These are phyloP conservation scores for Mustela lutreola DNA, from an alignment of 2,113 vertebrate genomes.

Conservation along the genomic window DNA sequence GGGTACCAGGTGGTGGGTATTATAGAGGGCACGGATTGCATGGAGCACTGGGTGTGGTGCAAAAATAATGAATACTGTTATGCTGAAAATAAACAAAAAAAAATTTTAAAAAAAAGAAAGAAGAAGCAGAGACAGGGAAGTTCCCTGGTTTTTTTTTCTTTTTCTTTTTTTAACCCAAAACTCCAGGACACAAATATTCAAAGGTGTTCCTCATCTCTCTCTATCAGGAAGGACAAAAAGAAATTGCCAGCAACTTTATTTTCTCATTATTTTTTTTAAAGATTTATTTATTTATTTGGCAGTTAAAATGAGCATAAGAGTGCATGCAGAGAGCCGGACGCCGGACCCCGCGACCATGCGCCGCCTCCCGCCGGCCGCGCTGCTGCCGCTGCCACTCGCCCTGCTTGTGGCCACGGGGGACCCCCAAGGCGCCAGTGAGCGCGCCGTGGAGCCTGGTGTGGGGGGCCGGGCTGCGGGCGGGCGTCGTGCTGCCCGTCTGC, in stretches of 20 bases:
- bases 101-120: no score
- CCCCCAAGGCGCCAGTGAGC: slow-evolving; percentile 72
- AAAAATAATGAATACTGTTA: no score
- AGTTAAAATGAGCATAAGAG: neutral
- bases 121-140: no score
- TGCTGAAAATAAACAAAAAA: no score
- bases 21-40: no score
- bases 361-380: neutral
- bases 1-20: no score
- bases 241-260: neutral
- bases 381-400: slow-evolving; percentile 49
- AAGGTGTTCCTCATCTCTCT: neutral
- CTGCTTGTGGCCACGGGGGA: neutral
- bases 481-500: slow-evolving; percentile 90
- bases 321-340: neutral
- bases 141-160: no score
- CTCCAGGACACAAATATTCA: neutral
- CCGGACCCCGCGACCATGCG: slow-evolving; percentile 30
- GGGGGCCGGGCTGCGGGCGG: slow-evolving; percentile 91
- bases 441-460: slow-evolving; percentile 89
- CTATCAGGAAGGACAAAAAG: neutral
- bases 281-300: neutral
- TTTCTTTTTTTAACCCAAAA: neutral
- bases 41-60: no score
- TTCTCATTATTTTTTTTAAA: neutral